These are phyloP conservation scores for Tauraco erythrolophus DNA, from an alignment of 2,113 vertebrate genomes.

Conservation along the genomic window DNA sequence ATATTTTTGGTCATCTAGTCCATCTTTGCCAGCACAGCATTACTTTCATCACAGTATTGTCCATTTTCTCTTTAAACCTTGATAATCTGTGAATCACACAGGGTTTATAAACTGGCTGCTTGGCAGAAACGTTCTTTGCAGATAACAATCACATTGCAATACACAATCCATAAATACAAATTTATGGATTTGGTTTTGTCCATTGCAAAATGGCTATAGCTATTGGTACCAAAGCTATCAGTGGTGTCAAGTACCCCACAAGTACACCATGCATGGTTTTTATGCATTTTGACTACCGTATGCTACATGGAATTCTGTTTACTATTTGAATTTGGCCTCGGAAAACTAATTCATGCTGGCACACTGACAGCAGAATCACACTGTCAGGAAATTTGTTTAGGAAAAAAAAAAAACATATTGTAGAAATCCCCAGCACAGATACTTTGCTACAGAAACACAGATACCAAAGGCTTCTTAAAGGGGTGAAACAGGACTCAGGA, in stretches of 20 bases:
- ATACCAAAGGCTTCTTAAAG: not conserved
- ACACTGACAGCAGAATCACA: not conserved
- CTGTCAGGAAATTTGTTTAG: not conserved
- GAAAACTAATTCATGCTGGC: not conserved
- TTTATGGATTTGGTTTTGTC: not conserved
- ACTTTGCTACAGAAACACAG: not conserved
- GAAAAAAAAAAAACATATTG: not conserved
- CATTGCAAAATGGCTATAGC: not conserved
- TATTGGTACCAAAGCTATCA: not conserved
- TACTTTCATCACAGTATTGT: not conserved
- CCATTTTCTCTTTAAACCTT: slow-evolving; percentile 15
- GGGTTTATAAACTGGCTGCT: not conserved
- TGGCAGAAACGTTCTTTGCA: slow-evolving; percentile 25
- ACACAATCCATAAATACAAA: not conserved
- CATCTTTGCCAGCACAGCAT: not conserved
- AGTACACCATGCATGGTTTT: not conserved
- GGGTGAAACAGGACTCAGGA: not conserved
- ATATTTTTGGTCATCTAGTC: not conserved
- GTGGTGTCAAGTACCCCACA: not conserved
- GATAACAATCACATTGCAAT: not conserved
- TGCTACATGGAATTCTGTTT: not conserved
- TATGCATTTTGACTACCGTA: not conserved
- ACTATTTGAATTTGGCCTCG: not conserved
- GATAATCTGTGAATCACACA: not conserved
- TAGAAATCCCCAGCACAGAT: not conserved